Evolutionary conservation across 1,140 invertebrate genomes (phyloP), one percentile per base, ranked within the genome.

Genomic region (Leguminivora glycinivorella): DNA sequence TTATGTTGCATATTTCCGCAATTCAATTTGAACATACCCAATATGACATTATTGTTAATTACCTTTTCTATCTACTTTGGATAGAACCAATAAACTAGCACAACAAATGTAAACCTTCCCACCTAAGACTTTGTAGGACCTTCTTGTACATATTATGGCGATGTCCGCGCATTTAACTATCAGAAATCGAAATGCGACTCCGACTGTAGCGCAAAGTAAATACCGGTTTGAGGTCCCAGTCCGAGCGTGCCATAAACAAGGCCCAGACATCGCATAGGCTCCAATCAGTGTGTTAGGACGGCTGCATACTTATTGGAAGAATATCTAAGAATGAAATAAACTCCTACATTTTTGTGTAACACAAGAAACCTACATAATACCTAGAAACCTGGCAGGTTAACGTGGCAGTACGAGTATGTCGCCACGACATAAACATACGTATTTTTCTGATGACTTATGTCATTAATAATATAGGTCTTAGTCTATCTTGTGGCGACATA

Each of bases 131-230:
- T n/a, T n/a, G n/a, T n/a, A n/a, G n/a, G n/a, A 52, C 43, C 43
- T 52, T n/a, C 17, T 1, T 7, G 7, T 52, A n/a, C 47, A 52
- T 52, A 38, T 38, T 38, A 52, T 52, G 47, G 17, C 22, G 17
- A 22, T 52, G 19, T 52, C 47, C 47, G 10, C 47, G 47, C 19
- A 52, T 52, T 52, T 22, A 52, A 29, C 56, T 60, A 60, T 60
- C 56, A 17, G 25, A 60, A 60, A 60, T 60, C 22, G 56, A 60
- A 25, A 60, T 7, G 29, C 56, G 25, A 60, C 43, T 56, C 25
- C 38, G 40, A 70, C 70, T 72, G 70, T 60, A 73, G 71, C 72
- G 70, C 40, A 76, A 74, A 81, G 77, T 80, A 78, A 70, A 68
- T 78, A 81, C 76, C 75, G 76, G 76, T 78, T 74, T 14, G 19